Percentiles rank a stretch among this genome's conserved stretches.
These are phyloP conservation scores for Campylomormyrus numenius DNA, from an alignment of 2,113 vertebrate species.

Conservation along the genomic window DNA sequence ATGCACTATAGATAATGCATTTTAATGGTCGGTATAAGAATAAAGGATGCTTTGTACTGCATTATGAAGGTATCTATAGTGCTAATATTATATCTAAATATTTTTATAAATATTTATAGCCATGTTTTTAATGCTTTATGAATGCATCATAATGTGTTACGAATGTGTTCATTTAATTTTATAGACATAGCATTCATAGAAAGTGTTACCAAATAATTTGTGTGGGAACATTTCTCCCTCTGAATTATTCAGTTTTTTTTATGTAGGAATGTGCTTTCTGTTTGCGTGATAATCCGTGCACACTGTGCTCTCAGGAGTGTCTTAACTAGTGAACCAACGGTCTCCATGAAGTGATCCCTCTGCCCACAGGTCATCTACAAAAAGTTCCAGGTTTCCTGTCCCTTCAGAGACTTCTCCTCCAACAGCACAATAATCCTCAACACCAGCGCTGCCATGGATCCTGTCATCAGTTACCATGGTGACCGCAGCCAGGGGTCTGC, in stretches of 20 bases:
- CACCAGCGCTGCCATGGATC: constrained; percentile 39
- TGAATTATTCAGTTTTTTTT: constrained; percentile 15
- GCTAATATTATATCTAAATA: too few relatives aligned
- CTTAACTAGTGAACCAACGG: not conserved
- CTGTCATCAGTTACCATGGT: constrained; percentile 49
- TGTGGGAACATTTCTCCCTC: not conserved
- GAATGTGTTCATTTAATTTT: not conserved
- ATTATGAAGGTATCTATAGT: not conserved
- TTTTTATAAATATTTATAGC: not conserved
- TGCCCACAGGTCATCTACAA: constrained; percentile 88
- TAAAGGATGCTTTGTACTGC: not conserved
- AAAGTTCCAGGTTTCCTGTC: constrained; percentile 86
- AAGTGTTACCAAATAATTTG: not conserved
- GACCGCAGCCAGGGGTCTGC: constrained; percentile 29
- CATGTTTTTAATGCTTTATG: not conserved
- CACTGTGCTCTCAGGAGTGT: not conserved
- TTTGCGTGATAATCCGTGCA: constrained; percentile 44
- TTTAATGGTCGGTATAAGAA: not conserved
- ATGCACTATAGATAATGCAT: not conserved
- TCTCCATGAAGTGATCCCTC: not conserved
- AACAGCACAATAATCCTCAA: constrained; percentile 59
- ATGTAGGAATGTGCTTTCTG: constrained; percentile 44
- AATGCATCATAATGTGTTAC: not conserved
- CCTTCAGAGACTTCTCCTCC: constrained; percentile 50
- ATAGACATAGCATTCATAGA: not conserved